Base-by-base conservation (phyloP, 2,113 vertebrate species). In the Ranitomeya imitator region DNA sequence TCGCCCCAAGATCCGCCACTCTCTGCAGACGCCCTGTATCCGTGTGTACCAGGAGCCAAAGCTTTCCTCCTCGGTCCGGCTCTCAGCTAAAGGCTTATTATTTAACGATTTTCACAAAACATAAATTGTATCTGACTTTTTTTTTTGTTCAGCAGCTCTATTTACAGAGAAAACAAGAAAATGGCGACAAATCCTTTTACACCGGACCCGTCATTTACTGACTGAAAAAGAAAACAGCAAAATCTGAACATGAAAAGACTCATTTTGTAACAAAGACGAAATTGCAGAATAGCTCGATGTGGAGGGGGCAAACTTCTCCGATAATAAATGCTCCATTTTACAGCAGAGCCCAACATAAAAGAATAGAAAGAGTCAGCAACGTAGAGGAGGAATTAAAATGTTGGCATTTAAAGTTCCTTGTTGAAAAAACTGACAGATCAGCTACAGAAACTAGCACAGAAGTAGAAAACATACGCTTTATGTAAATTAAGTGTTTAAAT, bases 241-340 rank as follows among this genome's bases (percentile, higher is more conserved):
- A 83, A 52, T n/a, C 19, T 8, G 5, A 16, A 67, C 55, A 83
- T 67, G 81, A 83, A 83, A 83, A 83, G 31, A 83, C 67, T 83
- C 61, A 51, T 52, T 83, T 54, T 67, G 18, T 21, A 61, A 82
- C 80, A 82, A 81, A 81, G 80, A 63, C 59, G 16, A 65, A 65
- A 82, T 82, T 82, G 80, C 61, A 83, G 61, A 83, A 54, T 6
- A 45, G 26, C 81, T 52, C 31, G 7, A 59, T 4, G 55, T 8
- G 54, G 54, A 79, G n/a, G 54, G 54, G n/a, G 78, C 54, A 54
- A 67, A 67, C 61, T 67, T 67, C 31, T 45, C 19, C 21, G 51
- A 67, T 23, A n/a, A 83, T 67, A 83, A 83, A 83, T 23, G 61
- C 21, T 67, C 19, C 81, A 67, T 67, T 67, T 54, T 52, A 82